Evolutionary conservation across 2,113 vertebrate species (phyloP).

Genomic region (Puma concolor): DNA sequence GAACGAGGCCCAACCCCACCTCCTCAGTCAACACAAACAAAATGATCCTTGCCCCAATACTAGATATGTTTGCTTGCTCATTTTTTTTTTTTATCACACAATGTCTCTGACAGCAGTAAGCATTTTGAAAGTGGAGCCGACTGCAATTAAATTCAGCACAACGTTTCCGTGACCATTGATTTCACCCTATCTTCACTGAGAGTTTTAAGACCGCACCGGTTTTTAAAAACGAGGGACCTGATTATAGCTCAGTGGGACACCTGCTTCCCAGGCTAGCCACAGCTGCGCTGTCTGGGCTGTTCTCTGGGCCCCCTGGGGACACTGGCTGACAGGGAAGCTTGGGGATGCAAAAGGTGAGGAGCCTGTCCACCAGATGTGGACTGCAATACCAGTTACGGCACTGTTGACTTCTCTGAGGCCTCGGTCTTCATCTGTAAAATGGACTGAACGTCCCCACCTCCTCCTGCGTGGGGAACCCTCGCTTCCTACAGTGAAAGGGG

Average conservation of each 20-base stretch:
- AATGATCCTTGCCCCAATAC: neutral
- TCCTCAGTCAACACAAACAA: neutral
- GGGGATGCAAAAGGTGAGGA: fast-evolving
- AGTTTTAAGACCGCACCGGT: neutral
- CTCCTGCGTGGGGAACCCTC: neutral
- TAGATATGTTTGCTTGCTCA: neutral
- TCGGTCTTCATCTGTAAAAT: neutral
- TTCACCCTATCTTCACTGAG: neutral
- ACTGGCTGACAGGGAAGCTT: neutral
- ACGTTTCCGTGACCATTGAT: conserved; percentile 7
- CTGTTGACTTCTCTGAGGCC: neutral
- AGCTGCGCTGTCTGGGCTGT: neutral
- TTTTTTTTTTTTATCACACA: neutral
- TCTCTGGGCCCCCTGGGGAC: neutral
- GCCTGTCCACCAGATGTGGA: fast-evolving
- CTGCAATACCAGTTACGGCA: fast-evolving
- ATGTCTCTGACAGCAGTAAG: neutral
- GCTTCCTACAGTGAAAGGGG: fast-evolving
- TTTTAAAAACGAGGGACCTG: conserved; percentile 1
- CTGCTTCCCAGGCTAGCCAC: neutral
- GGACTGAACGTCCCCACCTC: neutral
- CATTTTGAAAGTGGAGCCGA: neutral
- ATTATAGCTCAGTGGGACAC: neutral
- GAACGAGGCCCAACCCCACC: too few species aligned
- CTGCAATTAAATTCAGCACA: conserved; percentile 23